A percentile compares a stretch with the other conserved stretches of the same genome.
These are phyloP conservation scores for Capitella teleta DNA, from an alignment of 1,140 invertebrate species.

Conservation along the genomic window DNA sequence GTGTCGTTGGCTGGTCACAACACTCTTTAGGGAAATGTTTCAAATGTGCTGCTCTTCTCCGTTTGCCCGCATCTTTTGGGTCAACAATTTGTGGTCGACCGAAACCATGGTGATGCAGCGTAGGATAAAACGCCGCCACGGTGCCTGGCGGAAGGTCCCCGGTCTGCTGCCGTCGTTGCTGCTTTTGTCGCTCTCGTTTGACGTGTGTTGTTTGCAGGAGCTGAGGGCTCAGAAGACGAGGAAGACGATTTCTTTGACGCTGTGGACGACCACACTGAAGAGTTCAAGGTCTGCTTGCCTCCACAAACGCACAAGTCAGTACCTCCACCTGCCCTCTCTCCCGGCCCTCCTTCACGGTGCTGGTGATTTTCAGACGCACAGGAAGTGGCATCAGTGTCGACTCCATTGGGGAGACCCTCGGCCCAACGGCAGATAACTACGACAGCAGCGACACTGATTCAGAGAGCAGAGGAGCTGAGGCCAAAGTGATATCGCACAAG, in stretches of 20 bases:
- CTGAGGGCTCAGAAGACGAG: slow-evolving; percentile 57
- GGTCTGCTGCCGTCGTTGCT: neutral
- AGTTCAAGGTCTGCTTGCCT: slow-evolving; percentile 5
- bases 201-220: neutral
- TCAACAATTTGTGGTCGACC: too few species aligned
- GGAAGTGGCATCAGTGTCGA: slow-evolving; percentile 36
- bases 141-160: neutral
- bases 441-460: slow-evolving; percentile 11
- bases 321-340: too few species aligned
- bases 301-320: too few species aligned
- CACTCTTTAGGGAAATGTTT: too few species aligned
- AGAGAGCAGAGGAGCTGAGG: slow-evolving; percentile 3
- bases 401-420: slow-evolving; percentile 11
- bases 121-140: too few species aligned
- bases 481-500: neutral
- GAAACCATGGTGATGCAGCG: too few species aligned
- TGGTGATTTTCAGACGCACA: slow-evolving; percentile 35
- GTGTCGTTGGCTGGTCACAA: too few species aligned
- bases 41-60: too few species aligned
- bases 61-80: too few species aligned
- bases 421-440: slow-evolving; percentile 4
- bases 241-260: slow-evolving; percentile 94
- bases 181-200: too few species aligned
- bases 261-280: slow-evolving; percentile 41
- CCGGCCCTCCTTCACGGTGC: too few species aligned